Evolutionary conservation across 2,888 invertebrate genomes (phyloP).

Genomic region (Synergus laeviventris): DNA sequence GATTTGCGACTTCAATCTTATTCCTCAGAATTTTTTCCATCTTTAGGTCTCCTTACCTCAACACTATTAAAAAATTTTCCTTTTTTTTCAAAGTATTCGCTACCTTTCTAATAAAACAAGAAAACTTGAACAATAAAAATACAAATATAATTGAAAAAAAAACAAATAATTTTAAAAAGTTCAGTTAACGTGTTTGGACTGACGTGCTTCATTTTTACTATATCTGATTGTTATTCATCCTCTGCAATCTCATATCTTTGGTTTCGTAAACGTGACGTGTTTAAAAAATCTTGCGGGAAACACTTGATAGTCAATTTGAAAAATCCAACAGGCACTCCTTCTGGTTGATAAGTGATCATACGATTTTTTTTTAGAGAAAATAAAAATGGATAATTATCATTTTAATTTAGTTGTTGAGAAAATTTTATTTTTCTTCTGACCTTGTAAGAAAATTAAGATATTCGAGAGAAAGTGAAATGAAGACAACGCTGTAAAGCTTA

Average conservation of each 20-base stretch:
- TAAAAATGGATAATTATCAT: not conserved
- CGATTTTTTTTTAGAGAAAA: not conserved
- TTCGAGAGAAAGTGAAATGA: too few species aligned
- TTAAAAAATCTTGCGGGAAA: not conserved
- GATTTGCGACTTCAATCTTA: constrained; percentile 19
- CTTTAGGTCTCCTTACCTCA: not conserved
- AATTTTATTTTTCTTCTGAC: constrained; percentile 13
- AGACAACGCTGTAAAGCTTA: not conserved
- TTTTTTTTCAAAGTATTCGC: not conserved
- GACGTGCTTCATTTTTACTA: not conserved
- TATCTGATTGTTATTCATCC: not conserved
- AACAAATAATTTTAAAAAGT: not conserved
- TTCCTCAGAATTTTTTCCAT: not conserved
- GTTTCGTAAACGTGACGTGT: not conserved
- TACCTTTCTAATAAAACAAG: not conserved
- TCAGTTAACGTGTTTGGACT: not conserved
- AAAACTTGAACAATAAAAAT: too few species aligned
- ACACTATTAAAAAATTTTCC: not conserved
- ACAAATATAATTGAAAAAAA: too few species aligned
- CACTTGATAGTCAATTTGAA: not conserved
- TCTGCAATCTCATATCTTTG: not conserved
- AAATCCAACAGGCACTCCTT: not conserved
- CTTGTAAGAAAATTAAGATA: constrained; percentile 20
- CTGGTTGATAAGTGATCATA: not conserved
- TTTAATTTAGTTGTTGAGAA: too few species aligned